These are phyloP conservation scores for Linnaemya vulpina DNA, from an alignment of 2,888 invertebrate species.

Conservation along the genomic window DNA sequence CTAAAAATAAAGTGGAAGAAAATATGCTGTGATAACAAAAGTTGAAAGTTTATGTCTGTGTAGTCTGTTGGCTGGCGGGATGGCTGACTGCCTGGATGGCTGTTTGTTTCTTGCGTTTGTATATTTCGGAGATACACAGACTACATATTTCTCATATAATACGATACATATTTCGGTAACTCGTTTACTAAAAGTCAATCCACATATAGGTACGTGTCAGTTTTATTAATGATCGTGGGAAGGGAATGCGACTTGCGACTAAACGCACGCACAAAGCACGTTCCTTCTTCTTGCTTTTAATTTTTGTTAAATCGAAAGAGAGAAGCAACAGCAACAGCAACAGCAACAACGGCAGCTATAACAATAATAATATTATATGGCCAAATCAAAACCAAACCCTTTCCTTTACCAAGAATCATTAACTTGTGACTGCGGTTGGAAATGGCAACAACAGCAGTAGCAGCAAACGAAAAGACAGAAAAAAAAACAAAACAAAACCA, in stretches of 20 bases:
- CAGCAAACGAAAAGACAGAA: too few relatives aligned
- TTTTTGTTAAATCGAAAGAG: conserved; percentile 37
- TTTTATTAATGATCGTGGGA: conserved; percentile 82
- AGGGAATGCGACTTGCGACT: conserved; percentile 76
- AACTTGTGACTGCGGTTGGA: conserved; percentile 55
- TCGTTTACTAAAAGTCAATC: conserved; percentile 74
- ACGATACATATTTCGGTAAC: conserved; percentile 70
- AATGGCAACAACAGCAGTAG: conserved; percentile 40
- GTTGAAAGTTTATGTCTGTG: conserved; percentile 69
- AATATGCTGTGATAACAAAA: conserved; percentile 63
- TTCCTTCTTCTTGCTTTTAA: conserved; percentile 62
- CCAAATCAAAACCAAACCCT: conserved; percentile 59
- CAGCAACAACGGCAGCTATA: conserved; percentile 35
- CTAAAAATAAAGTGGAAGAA: conserved; percentile 49
- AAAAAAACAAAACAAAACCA: neutral
- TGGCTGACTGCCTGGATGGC: neutral
- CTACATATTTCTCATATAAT: conserved; percentile 66
- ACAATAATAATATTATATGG: conserved; percentile 46
- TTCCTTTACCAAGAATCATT: conserved; percentile 63
- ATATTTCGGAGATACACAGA: conserved; percentile 37
- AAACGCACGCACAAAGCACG: conserved; percentile 73
- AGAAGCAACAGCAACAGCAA: conserved; percentile 1
- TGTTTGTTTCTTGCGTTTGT: conserved; percentile 13
- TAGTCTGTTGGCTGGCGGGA: conserved; percentile 16
- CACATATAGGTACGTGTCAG: conserved; percentile 81